Evolutionary conservation across 2,113 vertebrate genomes (phyloP).

Genomic region (Petromus typicus): DNA sequence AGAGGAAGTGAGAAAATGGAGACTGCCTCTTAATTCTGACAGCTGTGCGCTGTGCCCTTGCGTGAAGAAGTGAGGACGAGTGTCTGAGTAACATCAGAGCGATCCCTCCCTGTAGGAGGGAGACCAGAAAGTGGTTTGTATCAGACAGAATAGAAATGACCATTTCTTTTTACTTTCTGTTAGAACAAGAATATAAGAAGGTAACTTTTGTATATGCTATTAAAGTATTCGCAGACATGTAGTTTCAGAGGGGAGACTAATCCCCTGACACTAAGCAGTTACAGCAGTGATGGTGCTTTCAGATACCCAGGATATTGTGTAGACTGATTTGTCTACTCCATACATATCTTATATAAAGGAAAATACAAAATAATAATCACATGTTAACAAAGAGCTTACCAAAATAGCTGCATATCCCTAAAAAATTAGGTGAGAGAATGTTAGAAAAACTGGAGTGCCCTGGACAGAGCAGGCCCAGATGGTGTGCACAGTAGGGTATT

Average conservation of each 20-base stretch:
- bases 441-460: constrained; percentile 51
- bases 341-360: not conserved
- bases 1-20: not conserved
- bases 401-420: constrained; percentile 57
- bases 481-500: constrained; percentile 67
- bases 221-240: not conserved
- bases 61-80: too few relatives aligned
- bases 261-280: not conserved
- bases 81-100: too few relatives aligned
- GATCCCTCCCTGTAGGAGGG: too few relatives aligned
- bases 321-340: not conserved
- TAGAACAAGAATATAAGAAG: not conserved
- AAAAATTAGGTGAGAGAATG: constrained; percentile 9
- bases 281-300: not conserved
- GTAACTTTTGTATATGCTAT: not conserved
- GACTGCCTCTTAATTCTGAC: not conserved
- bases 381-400: not conserved
- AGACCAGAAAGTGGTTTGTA: not conserved
- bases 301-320: not conserved
- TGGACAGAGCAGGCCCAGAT: constrained; percentile 73
- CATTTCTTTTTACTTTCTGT: not conserved
- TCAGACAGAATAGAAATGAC: not conserved
- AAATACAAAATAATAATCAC: not conserved
- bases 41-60: not conserved
- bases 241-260: not conserved